A percentile compares a stretch with the other conserved stretches of the same genome.
phyloP scores from a whole-genome alignment of 2,888 invertebrate genomes.

The Pseudococcus viburni region DNA sequence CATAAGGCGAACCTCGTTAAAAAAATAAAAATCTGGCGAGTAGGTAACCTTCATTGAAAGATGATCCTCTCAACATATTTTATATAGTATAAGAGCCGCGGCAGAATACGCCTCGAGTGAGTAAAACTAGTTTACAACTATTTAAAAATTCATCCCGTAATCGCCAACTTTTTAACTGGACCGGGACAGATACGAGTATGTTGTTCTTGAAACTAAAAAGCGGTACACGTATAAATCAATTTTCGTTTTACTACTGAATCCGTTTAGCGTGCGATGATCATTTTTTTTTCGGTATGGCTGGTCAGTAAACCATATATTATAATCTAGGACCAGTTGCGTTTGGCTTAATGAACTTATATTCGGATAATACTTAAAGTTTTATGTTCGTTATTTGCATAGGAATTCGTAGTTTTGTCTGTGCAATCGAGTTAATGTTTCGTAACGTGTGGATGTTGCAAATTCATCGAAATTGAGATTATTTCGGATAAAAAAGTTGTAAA shows the following conservation, averaged over 20 bases:
- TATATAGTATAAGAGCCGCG: slow-evolving; percentile 21
- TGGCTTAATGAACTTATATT: not conserved
- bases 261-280: not conserved
- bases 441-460: too few species aligned
- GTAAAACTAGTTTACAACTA: slow-evolving; percentile 48
- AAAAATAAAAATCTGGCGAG: not conserved
- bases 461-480: too few species aligned
- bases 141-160: slow-evolving; percentile 44
- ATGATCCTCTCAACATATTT: slow-evolving; percentile 36
- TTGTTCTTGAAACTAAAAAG: slow-evolving; percentile 5
- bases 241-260: slow-evolving; percentile 40
- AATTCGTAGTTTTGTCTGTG: not conserved
- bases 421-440: too few species aligned
- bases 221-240: not conserved
- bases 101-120: slow-evolving; percentile 30
- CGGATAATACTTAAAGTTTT: not conserved
- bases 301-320: slow-evolving; percentile 13
- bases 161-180: slow-evolving; percentile 33
- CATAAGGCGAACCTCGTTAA: not conserved
- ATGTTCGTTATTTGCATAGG: not conserved
- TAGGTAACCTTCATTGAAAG: slow-evolving; percentile 24
- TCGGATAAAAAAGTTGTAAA: too few species aligned
- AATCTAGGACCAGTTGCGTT: not conserved
- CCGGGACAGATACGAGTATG: not conserved
- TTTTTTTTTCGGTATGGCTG: not conserved